phyloP scores from a whole-genome alignment of 2,888 invertebrate genomes.

The Aradus depressus region DNA sequence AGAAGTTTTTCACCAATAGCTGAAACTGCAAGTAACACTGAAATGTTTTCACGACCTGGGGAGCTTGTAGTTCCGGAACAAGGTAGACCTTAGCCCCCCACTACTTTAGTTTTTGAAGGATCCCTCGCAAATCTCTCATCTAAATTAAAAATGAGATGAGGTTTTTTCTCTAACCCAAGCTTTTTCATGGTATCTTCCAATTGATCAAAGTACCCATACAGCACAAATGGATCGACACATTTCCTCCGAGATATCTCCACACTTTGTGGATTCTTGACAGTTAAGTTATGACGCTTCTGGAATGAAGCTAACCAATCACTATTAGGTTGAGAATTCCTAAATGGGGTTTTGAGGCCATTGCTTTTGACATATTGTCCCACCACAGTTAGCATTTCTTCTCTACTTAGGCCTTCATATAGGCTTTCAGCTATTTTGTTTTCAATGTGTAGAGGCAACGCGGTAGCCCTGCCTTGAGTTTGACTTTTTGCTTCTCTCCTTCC shows the following conservation, averaged over 20 bases:
- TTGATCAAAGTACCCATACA: constrained; percentile 30
- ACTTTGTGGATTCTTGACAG: constrained; percentile 35
- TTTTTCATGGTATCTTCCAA: constrained; percentile 24
- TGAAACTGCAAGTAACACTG: constrained; percentile 11
- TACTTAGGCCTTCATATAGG: no score
- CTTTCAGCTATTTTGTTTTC: no score
- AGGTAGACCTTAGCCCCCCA: constrained; percentile 18
- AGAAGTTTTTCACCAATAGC: constrained; percentile 32
- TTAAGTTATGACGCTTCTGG: no score
- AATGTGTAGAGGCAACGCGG: no score
- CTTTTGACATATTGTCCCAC: no score
- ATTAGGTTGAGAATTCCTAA: no score
- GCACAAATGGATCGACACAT: constrained; percentile 30
- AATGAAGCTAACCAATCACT: no score
- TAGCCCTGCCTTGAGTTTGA: no score
- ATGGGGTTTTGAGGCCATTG: no score
- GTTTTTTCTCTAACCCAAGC: constrained; percentile 29
- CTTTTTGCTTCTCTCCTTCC: no score
- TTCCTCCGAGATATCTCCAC: no score
- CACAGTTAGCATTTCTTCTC: no score
- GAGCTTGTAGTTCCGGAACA: constrained; percentile 11
- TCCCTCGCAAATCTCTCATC: constrained; percentile 31
- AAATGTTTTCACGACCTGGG: constrained; percentile 14
- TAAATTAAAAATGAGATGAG: constrained; percentile 31
- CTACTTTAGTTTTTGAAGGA: constrained; percentile 26